Evolutionary conservation across 2,113 vertebrate genomes (phyloP).

Genomic region (Lepus europaeus): DNA sequence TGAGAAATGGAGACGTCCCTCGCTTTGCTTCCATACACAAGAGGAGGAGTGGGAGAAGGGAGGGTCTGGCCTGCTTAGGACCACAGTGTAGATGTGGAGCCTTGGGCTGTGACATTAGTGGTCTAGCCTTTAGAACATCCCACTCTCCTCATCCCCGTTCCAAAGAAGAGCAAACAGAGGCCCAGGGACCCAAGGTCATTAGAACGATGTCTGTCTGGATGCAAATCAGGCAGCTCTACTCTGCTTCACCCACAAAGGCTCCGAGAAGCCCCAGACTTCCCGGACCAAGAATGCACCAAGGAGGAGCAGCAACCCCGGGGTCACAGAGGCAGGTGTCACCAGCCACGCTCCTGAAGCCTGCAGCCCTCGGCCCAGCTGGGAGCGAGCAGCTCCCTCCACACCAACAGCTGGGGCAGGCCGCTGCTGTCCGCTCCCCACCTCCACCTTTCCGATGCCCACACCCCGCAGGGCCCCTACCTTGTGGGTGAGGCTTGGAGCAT

Average conservation of each 20-base stretch:
- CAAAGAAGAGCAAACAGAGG: neutral
- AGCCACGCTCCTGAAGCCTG: neutral
- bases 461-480: constrained; percentile 89
- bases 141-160: neutral
- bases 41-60: neutral
- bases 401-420: neutral
- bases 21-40: neutral
- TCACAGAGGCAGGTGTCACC: neutral
- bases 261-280: neutral
- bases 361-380: neutral
- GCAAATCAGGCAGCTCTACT: neutral
- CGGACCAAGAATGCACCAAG: no score
- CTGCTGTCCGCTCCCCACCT: neutral
- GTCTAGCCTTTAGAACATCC: neutral
- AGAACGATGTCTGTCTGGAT: neutral
- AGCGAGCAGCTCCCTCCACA: neutral
- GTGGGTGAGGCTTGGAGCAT: constrained; percentile 85
- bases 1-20: neutral
- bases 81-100: neutral
- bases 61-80: neutral
- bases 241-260: neutral
- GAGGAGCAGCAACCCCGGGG: neutral
- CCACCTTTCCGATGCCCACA: neutral
- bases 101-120: neutral
- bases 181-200: neutral